Percentiles rank a stretch among this genome's conserved stretches.
phyloP scores from a whole-genome alignment of 2,113 vertebrate species.

The Turnix velox region DNA sequence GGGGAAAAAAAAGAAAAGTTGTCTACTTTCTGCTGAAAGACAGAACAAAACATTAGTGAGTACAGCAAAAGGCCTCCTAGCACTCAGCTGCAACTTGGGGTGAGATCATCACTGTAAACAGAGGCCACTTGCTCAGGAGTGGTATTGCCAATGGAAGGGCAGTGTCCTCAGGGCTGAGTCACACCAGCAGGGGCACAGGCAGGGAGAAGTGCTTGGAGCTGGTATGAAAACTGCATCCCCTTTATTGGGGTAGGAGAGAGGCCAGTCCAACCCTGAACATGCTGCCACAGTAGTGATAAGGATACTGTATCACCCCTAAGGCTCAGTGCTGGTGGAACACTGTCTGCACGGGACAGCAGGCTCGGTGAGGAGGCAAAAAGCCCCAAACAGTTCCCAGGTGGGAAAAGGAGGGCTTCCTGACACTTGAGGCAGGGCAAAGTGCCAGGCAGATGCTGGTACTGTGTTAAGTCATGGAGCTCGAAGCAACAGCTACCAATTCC shows the following conservation, averaged over 20 bases:
- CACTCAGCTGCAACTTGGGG: accelerated
- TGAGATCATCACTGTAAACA: accelerated
- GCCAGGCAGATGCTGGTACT: neutral
- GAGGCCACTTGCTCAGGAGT: neutral
- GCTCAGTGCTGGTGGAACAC: accelerated
- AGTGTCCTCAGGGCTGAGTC: accelerated
- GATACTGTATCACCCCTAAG: accelerated
- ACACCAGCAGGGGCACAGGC: neutral
- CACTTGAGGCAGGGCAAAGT: accelerated
- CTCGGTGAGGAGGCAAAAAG: accelerated
- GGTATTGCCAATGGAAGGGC: neutral
- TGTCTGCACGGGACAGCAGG: accelerated
- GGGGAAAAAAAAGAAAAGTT: neutral
- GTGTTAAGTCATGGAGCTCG: accelerated
- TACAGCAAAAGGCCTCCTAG: neutral
- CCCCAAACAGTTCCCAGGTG: too few relatives aligned
- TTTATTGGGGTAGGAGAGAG: accelerated
- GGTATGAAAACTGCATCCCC: accelerated
- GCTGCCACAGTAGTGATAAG: accelerated
- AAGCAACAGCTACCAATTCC: accelerated
- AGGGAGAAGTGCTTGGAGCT: neutral
- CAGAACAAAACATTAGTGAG: neutral
- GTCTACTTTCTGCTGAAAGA: neutral
- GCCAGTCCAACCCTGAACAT: accelerated
- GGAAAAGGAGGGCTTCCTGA: neutral